Base-by-base conservation (phyloP, 2,113 vertebrate genomes). In the Thunnus maccoyii region DNA sequence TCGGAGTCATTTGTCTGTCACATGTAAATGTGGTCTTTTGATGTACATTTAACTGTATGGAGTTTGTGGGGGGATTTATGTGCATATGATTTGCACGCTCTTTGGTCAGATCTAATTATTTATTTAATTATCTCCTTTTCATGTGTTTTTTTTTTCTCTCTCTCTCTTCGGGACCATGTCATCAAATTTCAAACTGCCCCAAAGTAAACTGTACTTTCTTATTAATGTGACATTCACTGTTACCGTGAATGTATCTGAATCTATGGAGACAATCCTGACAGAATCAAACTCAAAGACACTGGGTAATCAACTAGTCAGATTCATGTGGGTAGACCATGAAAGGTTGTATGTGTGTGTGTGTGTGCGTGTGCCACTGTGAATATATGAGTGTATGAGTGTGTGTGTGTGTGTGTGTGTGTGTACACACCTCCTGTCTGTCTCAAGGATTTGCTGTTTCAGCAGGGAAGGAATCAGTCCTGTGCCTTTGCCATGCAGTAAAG, bases 1-100 rank as follows among this genome's bases (percentile, higher is more conserved):
- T 96, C 95, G 91, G 95, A 91, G 94, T 95, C 95, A 96, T 95
- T 93, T 92, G 93, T 90, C 94, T 93, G 94, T 94, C 95, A 95
- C 94, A 93, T 93, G 95, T 93, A 80, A 93, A 90, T 74, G 51
- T 36, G 50, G 27, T 72, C 80, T 87, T 87, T 90, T 91, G 87
- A 90, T 85, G 75, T 69, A 51, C 80, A 67, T 85, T 85, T 82
- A 85, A 85, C 83, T 67, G 30, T 57, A 48, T 51, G 41, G 61
- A 66, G 18, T 78, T 78, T 81, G 55, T 6, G 72, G 47, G 54
- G 30, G 77, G 89, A 86, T 88, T 89, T 90, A 69, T 55, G 83
- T 72, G 70, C 75, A 52, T 67, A 47, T 64, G 63, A 91, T 89
- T 89, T 86, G 27, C 76, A 85, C 69, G 78, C 60, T 77, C 62